Conservation (phyloP, 1,140 invertebrate species). For the Zaprionus ornatus region DNA sequence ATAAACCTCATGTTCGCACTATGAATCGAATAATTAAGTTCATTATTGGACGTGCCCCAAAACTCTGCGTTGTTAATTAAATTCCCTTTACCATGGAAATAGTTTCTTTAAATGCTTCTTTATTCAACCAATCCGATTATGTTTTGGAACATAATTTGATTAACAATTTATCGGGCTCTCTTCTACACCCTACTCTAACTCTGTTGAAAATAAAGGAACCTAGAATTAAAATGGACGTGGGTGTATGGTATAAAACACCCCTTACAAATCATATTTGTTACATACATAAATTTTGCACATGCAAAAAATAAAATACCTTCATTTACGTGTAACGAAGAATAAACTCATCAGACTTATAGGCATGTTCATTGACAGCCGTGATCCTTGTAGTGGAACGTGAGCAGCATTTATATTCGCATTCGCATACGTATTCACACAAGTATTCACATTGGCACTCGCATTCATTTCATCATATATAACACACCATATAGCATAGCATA, state of each 20-base stretch:
- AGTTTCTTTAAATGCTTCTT: no score
- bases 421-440: conserved; percentile 7
- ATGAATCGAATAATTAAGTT: neutral
- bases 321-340: conserved; percentile 2
- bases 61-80: no score
- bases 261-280: no score
- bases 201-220: no score
- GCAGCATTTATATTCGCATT: conserved; percentile 33
- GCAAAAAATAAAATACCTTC: neutral
- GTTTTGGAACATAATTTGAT: no score
- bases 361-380: conserved; percentile 40
- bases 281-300: neutral
- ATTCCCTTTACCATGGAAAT: no score
- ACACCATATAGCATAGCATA: neutral
- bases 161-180: no score
- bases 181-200: no score
- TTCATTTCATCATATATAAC: conserved; percentile 7
- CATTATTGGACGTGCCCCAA: no score
- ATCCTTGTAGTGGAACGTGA: conserved; percentile 33
- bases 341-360: conserved; percentile 50
- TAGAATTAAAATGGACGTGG: no score
- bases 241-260: no score
- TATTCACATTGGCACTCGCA: conserved; percentile 11
- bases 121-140: no score
- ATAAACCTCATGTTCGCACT: neutral